phyloP scores from a whole-genome alignment of 2,113 vertebrate species.

The Balaenoptera acutorostrata region DNA sequence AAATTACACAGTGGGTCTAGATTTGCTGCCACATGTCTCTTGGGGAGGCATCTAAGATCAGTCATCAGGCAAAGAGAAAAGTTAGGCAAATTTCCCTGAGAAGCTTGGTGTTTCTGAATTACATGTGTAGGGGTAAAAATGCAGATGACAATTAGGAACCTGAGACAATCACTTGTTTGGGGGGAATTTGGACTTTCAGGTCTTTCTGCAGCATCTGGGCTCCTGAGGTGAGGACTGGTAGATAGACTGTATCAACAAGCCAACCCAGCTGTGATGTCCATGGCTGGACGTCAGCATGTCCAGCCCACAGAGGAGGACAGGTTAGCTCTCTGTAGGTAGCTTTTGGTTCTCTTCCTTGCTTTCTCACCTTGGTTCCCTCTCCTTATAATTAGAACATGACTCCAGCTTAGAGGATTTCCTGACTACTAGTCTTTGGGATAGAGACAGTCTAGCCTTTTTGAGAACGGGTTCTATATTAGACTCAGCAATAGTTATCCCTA shows the following conservation, averaged over 20 bases:
- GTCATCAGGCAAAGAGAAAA: constrained; percentile 4
- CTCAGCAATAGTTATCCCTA: neutral
- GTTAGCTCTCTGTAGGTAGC: neutral
- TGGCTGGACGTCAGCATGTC: neutral
- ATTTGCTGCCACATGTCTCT: constrained; percentile 12
- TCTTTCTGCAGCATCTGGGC: constrained; percentile 3
- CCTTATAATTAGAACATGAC: neutral
- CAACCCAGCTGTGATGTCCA: neutral
- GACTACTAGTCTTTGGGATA: neutral
- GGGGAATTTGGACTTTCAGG: constrained; percentile 18
- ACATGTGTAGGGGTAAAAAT: neutral
- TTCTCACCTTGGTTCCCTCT: neutral
- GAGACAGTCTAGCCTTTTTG: neutral
- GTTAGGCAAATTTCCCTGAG: constrained; percentile 48
- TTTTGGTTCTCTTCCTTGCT: neutral
- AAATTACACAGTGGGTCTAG: neutral
- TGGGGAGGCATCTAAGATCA: neutral
- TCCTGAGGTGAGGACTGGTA: neutral
- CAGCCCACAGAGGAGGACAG: neutral
- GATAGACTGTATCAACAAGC: neutral
- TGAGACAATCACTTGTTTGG: neutral
- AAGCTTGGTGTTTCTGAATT: constrained; percentile 41
- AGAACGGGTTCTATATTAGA: neutral
- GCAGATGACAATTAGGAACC: neutral
- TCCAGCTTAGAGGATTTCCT: neutral